Evolutionary conservation across 2,113 vertebrate species (phyloP).

Genomic region (Myotis yumanensis): DNA sequence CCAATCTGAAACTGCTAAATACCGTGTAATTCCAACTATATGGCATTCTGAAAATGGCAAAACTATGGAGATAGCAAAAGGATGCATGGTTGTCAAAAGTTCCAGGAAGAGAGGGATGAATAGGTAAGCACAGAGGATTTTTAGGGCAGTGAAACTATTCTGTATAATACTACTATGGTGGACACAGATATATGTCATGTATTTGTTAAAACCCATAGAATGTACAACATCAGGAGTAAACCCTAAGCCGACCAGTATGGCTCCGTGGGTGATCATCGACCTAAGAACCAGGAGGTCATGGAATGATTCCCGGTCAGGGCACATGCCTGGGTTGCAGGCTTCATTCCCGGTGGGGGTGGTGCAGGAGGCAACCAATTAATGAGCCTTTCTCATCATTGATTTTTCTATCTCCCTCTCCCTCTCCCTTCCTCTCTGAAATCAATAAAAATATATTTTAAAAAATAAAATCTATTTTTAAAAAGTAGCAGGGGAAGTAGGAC

Average conservation of each 20-base stretch:
- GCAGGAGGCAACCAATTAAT: no score
- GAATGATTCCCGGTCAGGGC: no score
- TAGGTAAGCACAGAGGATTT: neutral
- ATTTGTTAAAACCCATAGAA: neutral
- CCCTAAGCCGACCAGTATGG: neutral
- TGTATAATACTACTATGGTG: neutral
- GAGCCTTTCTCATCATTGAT: no score
- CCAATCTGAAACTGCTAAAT: neutral
- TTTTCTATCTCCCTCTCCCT: no score
- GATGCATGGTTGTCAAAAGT: neutral
- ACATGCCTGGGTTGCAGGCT: no score
- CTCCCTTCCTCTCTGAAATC: no score
- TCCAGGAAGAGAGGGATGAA: neutral
- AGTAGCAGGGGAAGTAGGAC: neutral
- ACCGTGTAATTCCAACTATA: neutral
- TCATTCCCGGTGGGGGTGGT: no score
- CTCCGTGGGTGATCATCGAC: no score
- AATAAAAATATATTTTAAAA: neutral
- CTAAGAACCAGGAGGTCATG: no score
- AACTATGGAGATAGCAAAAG: neutral
- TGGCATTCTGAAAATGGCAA: neutral
- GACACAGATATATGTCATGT: neutral
- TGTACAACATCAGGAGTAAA: neutral
- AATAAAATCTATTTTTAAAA: neutral
- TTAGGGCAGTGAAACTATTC: neutral